phyloP scores from a whole-genome alignment of 2,797 vertebrate species.

The Graptemys geographica region DNA sequence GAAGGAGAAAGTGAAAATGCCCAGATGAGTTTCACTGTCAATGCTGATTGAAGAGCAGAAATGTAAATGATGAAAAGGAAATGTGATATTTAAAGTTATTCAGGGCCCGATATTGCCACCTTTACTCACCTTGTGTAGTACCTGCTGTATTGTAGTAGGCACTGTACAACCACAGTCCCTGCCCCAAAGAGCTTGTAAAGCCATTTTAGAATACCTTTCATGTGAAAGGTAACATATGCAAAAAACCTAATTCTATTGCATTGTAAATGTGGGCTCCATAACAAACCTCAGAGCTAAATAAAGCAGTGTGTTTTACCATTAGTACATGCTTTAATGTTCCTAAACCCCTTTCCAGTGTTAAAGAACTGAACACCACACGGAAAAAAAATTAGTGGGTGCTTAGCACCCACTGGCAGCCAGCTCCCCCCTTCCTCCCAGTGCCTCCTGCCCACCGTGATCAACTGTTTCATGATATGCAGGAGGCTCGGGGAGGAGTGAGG shows the following conservation, averaged over 20 bases:
- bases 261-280: background rate
- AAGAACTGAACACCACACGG: too few relatives aligned
- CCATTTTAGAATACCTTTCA: background rate
- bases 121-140: constrained; percentile 1
- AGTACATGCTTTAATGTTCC: too few relatives aligned
- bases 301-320: background rate
- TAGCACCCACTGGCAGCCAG: too few relatives aligned
- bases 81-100: constrained; percentile 44
- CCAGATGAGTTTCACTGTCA: constrained; percentile 63
- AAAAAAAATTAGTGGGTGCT: too few relatives aligned
- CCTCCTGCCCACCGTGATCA: too few relatives aligned
- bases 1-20: constrained; percentile 44
- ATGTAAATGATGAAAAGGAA: constrained; percentile 36
- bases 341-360: too few relatives aligned
- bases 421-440: too few relatives aligned
- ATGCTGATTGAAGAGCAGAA: constrained; percentile 46
- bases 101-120: background rate
- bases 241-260: background rate
- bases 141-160: background rate
- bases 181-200: background rate
- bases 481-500: too few relatives aligned
- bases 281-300: background rate
- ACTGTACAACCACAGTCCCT: background rate
- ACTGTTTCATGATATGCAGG: too few relatives aligned
- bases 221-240: constrained; percentile 4